Percentiles rank a stretch among this genome's conserved stretches.
These are phyloP conservation scores for Pangasianodon gigas DNA, from an alignment of 2,113 vertebrate genomes.

Conservation along the genomic window DNA sequence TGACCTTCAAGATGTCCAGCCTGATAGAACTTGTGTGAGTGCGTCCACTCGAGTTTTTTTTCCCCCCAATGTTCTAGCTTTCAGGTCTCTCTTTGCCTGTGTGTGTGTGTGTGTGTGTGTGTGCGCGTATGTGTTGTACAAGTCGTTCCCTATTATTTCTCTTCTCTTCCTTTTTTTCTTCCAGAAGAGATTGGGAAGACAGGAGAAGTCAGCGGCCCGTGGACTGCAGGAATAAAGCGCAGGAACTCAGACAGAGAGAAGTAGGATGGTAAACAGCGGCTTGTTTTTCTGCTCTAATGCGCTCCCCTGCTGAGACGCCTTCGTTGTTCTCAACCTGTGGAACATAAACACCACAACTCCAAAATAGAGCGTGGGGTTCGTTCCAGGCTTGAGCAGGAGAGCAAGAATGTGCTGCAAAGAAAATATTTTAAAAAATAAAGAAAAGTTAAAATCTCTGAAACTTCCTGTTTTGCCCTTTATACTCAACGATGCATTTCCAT, in stretches of 20 bases:
- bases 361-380: constrained; percentile 15
- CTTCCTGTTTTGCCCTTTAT: neutral
- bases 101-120: neutral
- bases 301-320: constrained; percentile 38
- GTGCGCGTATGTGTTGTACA: neutral
- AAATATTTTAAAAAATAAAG: neutral
- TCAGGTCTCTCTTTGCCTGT: neutral
- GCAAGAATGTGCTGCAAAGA: neutral
- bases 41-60: constrained; percentile 9
- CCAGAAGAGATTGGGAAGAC: constrained; percentile 29
- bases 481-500: neutral
- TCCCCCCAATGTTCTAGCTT: constrained; percentile 16
- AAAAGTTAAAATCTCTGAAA: neutral
- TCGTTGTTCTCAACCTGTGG: constrained; percentile 47
- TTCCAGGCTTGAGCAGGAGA: neutral
- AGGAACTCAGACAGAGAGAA: constrained; percentile 1
- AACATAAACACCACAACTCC: constrained; percentile 39
- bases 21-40: constrained; percentile 30
- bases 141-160: constrained; percentile 7
- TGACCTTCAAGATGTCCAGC: constrained; percentile 33
- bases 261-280: constrained; percentile 37
- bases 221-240: constrained; percentile 33
- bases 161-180: constrained; percentile 11
- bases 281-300: constrained; percentile 48
- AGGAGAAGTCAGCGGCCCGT: constrained; percentile 39